Percentiles rank a stretch among this genome's conserved stretches.
Conservation (phyloP, 1,140 invertebrate species). For the Caenorhabditis latens region DNA sequence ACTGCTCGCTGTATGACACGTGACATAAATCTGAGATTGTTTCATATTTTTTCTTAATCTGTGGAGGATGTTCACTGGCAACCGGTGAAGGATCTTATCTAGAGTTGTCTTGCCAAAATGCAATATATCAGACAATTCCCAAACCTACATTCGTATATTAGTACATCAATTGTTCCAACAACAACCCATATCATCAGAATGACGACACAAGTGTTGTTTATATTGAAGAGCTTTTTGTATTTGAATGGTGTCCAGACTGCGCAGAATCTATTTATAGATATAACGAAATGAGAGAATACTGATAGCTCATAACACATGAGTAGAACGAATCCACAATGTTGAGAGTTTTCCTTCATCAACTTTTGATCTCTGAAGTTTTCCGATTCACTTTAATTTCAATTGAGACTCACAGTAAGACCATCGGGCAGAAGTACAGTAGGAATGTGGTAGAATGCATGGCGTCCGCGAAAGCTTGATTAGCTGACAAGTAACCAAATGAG, state of each 20-base stretch:
- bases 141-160: not conserved
- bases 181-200: not conserved
- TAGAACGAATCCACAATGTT: not conserved
- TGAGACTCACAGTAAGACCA: not conserved
- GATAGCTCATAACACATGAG: not conserved
- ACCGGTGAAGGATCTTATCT: too few relatives aligned
- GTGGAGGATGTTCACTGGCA: too few relatives aligned
- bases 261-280: not conserved
- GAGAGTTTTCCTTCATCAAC: not conserved
- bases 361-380: not conserved
- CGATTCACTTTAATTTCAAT: too few relatives aligned
- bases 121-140: too few relatives aligned
- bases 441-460: not conserved
- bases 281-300: not conserved
- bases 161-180: not conserved
- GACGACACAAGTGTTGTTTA: not conserved
- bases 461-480: not conserved
- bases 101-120: too few relatives aligned
- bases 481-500: slow-evolving; percentile 1
- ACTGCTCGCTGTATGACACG: too few relatives aligned
- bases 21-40: too few relatives aligned
- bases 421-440: not conserved
- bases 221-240: not conserved
- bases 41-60: too few relatives aligned
- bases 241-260: not conserved